Evolutionary conservation across 2,113 vertebrate genomes (phyloP), one percentile per base, ranked within the genome.

Genomic region (Daphoenositta chrysoptera): DNA sequence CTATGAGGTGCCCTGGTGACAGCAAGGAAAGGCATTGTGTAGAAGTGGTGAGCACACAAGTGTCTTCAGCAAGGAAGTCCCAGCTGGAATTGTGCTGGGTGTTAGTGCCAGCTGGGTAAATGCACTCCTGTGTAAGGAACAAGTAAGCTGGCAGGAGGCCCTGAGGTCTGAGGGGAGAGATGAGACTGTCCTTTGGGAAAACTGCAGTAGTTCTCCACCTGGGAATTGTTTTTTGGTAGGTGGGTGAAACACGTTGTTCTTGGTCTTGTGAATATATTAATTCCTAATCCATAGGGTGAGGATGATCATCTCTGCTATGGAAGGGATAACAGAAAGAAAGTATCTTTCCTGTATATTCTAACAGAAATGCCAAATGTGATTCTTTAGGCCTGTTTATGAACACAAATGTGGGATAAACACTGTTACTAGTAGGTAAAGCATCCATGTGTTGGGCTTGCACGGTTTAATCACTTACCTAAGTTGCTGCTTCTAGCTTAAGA

Each of bases 171-270:
- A 69, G 45, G 39, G 31, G 53, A 69, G 35, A 45, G 33, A 31
- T 53, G 42, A 22, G n/a, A 35, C 16, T 8, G 10, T 53, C 8
- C 12, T 26, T 75, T 75, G 42, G 30, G 37, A 45, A 37, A 54
- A 31, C 31, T 26, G 26, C 22, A 35, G 70, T 33, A 39, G 24
- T 57, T 83, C 22, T 26, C 15, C 20, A 45, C 30, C 26, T 66
- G 39, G 51, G 35, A 91, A 15, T 63, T 71, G 12, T 13, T 63
- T 73, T 71, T 85, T 58, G 44, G 12, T 81, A 33, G 37, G 42
- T 54, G 42, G 6, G 19, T 73, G 51, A 66, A 78, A 48, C 8
- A 7, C 0, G 0, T 28, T 42, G 7, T 24, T 78, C n/a, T 78
- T 53, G 24, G 35, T 63, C 26, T 73, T 70, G 10, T 7, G 31